Evolutionary conservation across 2,113 vertebrate genomes (phyloP).

Genomic region (Glaucidium brasilianum): DNA sequence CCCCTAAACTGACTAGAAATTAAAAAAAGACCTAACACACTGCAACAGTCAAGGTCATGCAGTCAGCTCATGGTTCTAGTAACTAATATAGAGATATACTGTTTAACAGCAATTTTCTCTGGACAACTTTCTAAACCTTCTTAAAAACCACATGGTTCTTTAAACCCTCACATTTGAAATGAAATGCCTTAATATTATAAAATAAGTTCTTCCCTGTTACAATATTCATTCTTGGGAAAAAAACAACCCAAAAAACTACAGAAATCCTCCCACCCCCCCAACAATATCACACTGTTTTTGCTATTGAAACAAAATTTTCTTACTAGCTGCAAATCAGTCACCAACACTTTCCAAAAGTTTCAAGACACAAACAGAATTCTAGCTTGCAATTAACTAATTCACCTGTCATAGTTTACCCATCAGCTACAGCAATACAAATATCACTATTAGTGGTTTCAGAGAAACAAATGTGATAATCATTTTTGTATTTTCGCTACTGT

Average conservation of each 20-base stretch:
- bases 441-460: background rate
- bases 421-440: background rate
- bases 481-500: background rate
- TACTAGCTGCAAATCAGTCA: background rate
- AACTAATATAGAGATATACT: background rate
- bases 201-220: background rate
- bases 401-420: background rate
- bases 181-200: background rate
- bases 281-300: background rate
- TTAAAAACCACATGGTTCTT: background rate
- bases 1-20: background rate
- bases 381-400: background rate
- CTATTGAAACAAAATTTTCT: background rate
- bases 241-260: rapidly evolving
- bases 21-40: background rate
- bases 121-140: background rate
- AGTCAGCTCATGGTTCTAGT: background rate
- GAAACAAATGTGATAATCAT: background rate
- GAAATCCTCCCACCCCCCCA: background rate
- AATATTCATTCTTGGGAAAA: background rate
- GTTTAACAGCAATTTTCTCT: background rate
- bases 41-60: background rate
- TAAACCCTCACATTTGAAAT: background rate
- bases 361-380: background rate
- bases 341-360: background rate